Evolutionary conservation across 2,113 vertebrate genomes (phyloP), one percentile per base, ranked within the genome.

Genomic region (western clawed frog (Xenopus tropicalis)): DNA sequence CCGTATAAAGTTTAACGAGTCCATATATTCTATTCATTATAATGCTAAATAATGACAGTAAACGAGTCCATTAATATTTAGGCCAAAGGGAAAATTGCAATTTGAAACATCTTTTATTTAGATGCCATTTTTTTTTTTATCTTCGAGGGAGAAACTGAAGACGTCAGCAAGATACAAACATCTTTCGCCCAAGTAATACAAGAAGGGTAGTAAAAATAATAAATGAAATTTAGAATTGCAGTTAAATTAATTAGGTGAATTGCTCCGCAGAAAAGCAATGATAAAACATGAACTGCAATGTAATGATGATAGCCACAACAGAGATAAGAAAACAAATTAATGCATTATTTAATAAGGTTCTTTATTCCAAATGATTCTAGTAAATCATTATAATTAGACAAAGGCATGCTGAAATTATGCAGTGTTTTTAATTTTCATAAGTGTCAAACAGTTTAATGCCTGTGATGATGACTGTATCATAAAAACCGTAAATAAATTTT

Each of bases 381-480:
- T 76, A 76, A 69, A 76, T 76, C 73, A 76, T 76, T 76, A 63
- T 76, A 76, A 69, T 76, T 69, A 76, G 66, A 76, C 73, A 76
- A 37, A 69, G 58, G 66, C 73, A 44, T 21, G n/a, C 66, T 63
- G 58, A 24, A 76, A 76, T 63, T 43, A 43, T 43, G 46, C 66
- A 56, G 73, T 63, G 20, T 61, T 76, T 74, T 76, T 63, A 69
- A 63, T 76, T 76, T 63, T 62, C 66, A 43, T 42, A 76, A 62
- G 57, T 63, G 66, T 76, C 73, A 76, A 69, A 63, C 46, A 62
- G 58, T 69, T 76, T 76, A 76, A 76, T 76, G 58, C 13, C 13
- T 54, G 56, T 52, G 29, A 54, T 56, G 73, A 76, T 76, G 63
- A 75, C 72, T 69, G 25, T 76, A 69, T 76, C 46, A 46, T 64